Evolutionary conservation across 2,888 invertebrate species (phyloP).

Genomic region (Lasioglossum leucozonium): DNA sequence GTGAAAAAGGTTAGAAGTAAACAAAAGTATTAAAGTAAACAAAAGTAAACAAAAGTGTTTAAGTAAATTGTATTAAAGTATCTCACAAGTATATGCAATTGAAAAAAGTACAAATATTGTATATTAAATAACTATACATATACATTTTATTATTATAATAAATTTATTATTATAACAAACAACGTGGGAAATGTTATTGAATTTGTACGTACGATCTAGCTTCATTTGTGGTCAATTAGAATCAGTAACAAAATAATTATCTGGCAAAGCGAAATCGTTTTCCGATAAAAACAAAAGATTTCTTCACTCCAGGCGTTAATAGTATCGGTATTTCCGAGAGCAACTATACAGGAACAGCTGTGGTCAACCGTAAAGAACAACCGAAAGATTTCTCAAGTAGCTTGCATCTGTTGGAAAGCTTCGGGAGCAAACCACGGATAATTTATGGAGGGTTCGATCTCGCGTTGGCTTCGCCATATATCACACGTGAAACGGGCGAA

Average conservation of each 20-base stretch:
- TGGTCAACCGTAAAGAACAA: constrained; percentile 6
- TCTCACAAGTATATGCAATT: too few relatives aligned
- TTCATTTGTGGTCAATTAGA: neutral
- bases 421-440: constrained; percentile 46
- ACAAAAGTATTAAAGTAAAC: too few relatives aligned
- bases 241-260: neutral
- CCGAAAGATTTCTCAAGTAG: constrained; percentile 49
- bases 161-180: neutral
- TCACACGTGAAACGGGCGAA: constrained; percentile 36
- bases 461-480: constrained; percentile 40
- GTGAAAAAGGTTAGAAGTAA: too few relatives aligned
- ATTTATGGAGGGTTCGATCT: constrained; percentile 60
- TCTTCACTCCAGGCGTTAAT: constrained; percentile 5
- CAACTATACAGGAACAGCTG: constrained; percentile 21
- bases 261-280: neutral
- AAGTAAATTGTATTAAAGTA: too few relatives aligned
- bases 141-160: neutral
- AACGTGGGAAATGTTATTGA: neutral
- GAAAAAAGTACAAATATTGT: too few relatives aligned
- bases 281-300: neutral
- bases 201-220: neutral
- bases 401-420: constrained; percentile 33
- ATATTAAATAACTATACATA: neutral
- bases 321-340: neutral
- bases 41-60: neutral